These are phyloP conservation scores for Ostrea denselamellosa DNA, from an alignment of 1,140 invertebrate species.

Conservation along the genomic window DNA sequence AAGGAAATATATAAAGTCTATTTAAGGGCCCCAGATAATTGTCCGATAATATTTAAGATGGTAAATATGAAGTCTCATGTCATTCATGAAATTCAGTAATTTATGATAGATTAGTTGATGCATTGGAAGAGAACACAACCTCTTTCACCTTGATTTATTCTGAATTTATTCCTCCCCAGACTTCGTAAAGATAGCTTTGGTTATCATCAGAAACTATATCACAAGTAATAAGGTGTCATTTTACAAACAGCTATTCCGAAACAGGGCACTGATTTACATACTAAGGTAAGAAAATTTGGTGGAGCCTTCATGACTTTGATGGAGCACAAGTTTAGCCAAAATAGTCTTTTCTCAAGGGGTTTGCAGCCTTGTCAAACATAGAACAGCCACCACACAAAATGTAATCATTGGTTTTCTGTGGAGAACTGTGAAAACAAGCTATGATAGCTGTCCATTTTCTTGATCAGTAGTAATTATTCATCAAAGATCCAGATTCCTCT, in stretches of 20 bases:
- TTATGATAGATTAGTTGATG: conserved; percentile 20
- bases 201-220: conserved; percentile 27
- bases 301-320: neutral
- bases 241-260: conserved; percentile 6
- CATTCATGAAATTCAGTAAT: conserved; percentile 27
- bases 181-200: neutral
- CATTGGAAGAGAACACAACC: neutral
- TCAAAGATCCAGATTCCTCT: neutral
- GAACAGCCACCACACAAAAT: neutral
- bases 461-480: conserved; percentile 18
- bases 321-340: neutral
- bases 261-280: conserved; percentile 17
- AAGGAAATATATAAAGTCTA: neutral
- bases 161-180: conserved; percentile 23
- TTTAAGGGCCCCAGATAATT: neutral
- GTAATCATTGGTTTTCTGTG: too few species aligned
- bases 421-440: neutral
- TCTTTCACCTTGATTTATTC: conserved; percentile 24
- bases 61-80: neutral
- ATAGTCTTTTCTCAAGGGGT: neutral
- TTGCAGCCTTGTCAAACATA: neutral
- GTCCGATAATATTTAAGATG: neutral
- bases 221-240: conserved; percentile 31
- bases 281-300: neutral
- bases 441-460: conserved; percentile 10